A percentile compares a stretch with the other conserved stretches of the same genome.
phyloP scores from a whole-genome alignment of 2,113 vertebrate genomes.

The Gallinago paraguaiae region DNA sequence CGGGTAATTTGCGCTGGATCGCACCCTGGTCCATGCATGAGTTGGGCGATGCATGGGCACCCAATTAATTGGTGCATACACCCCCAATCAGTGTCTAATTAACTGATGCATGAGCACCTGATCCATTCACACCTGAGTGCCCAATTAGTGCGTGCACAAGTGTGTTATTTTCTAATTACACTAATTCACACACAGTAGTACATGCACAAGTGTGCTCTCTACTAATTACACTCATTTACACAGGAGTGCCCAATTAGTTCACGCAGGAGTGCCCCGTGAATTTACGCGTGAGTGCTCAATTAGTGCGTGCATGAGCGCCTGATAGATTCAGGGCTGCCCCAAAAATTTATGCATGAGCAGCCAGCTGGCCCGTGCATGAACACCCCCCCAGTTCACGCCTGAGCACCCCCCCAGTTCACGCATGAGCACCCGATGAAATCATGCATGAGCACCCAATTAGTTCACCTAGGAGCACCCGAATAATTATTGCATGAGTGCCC shows the following conservation, averaged over 20 bases:
- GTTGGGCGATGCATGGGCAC: not conserved
- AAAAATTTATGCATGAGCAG: not conserved
- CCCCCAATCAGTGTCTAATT: not conserved
- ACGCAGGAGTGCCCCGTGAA: not conserved
- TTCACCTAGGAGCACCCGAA: not conserved
- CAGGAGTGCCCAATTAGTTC: not conserved
- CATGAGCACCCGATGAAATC: not conserved
- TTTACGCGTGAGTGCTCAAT: not conserved
- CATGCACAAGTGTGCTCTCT: not conserved
- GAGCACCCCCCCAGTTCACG: not conserved
- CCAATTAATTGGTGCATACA: not conserved
- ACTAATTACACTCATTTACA: slow-evolving; percentile 28
- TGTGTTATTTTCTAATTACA: slow-evolving; percentile 11
- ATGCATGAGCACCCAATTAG: not conserved
- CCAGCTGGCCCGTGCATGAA: not conserved
- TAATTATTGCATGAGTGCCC: not conserved
- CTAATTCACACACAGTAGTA: slow-evolving; percentile 2
- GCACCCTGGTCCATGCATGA: accelerated
- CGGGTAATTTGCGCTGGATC: not conserved
- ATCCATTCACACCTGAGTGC: not conserved
- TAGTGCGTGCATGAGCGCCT: not conserved
- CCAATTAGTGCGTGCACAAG: not conserved
- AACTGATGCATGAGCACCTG: slow-evolving; percentile 6
- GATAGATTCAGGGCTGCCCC: not conserved
- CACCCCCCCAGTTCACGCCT: not conserved